phyloP scores from a whole-genome alignment of 1,140 invertebrate species.

The Hycleus phaleratus region DNA sequence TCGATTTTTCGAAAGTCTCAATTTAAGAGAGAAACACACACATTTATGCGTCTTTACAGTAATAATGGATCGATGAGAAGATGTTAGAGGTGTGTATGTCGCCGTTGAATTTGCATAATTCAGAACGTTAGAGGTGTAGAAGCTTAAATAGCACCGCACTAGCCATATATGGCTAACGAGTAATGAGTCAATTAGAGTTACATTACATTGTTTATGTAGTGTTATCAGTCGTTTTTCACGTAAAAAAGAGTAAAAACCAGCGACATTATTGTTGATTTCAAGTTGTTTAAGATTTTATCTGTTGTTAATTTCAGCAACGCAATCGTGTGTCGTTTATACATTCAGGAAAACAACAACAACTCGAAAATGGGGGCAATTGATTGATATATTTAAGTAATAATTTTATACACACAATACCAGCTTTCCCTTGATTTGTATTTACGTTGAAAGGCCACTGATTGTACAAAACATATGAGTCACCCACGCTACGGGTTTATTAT shows the following conservation, averaged over 20 bases:
- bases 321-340: constrained; percentile 1
- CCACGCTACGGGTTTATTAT: constrained; percentile 7
- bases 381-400: constrained; percentile 20
- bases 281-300: too few species aligned
- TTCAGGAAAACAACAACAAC: not conserved
- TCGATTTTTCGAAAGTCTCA: too few species aligned
- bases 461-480: constrained; percentile 21
- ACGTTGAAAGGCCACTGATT: constrained; percentile 23
- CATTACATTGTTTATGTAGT: constrained; percentile 6
- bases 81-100: too few species aligned
- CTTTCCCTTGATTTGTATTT: constrained; percentile 24
- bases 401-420: not conserved
- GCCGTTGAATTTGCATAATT: constrained; percentile 7
- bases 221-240: too few species aligned
- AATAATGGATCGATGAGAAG: too few species aligned
- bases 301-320: too few species aligned
- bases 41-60: too few species aligned
- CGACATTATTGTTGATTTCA: too few species aligned
- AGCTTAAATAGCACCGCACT: constrained; percentile 9
- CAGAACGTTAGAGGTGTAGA: constrained; percentile 5
- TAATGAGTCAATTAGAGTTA: constrained; percentile 12
- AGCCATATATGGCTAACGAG: constrained; percentile 8
- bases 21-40: too few species aligned
- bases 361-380: constrained; percentile 7
- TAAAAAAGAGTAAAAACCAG: too few species aligned